phyloP scores from a whole-genome alignment of 2,797 vertebrate species.

The Aselliscus stoliczkanus region DNA sequence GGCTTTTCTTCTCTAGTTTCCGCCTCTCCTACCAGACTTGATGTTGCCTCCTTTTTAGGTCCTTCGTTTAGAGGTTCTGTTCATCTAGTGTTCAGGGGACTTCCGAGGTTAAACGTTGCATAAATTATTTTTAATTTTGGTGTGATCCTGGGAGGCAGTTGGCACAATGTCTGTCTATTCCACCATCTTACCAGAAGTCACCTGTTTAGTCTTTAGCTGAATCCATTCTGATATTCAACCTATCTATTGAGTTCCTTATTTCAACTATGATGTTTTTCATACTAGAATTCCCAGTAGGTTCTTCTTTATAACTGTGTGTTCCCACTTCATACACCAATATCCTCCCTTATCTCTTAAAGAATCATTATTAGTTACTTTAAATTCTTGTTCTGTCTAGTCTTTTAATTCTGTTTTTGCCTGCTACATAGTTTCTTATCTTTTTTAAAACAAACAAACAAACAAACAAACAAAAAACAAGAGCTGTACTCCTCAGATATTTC shows the following conservation, averaged over 20 bases:
- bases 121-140: no score
- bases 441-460: background rate
- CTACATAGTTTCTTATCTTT: background rate
- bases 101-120: no score
- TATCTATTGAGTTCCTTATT: background rate
- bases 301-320: background rate
- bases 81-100: no score
- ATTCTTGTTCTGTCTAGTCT: conserved; percentile 3
- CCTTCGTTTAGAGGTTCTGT: no score
- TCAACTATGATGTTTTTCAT: background rate
- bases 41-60: no score
- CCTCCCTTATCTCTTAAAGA: background rate
- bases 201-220: background rate
- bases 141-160: no score
- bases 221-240: background rate
- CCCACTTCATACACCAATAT: background rate
- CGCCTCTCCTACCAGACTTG: no score
- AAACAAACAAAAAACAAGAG: background rate
- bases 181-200: no score
- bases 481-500: background rate
- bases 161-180: no score
- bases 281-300: background rate
- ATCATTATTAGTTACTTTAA: conserved; percentile 24
- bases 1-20: no score
- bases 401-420: background rate